Evolutionary conservation across 2,113 vertebrate genomes (phyloP).

Genomic region (Hiodon alosoides): DNA sequence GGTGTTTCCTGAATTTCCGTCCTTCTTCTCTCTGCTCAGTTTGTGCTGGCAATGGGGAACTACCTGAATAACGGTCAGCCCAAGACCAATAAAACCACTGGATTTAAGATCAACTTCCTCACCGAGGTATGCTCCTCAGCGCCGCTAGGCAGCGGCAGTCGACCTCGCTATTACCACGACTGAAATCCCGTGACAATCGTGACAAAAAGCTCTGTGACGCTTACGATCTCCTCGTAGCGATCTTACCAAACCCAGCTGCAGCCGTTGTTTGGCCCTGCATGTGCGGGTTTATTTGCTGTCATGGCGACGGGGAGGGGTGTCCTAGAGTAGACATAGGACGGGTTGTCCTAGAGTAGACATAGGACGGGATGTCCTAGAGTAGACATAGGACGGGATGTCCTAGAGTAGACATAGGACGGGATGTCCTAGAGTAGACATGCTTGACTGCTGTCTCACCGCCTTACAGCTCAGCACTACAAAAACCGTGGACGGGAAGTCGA

Average conservation of each 20-base stretch:
- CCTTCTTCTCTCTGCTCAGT: constrained; percentile 60
- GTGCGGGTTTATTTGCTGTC: too few species aligned
- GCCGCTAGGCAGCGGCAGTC: neutral
- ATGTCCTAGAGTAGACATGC: neutral
- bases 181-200: too few species aligned
- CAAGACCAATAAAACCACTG: constrained; percentile 84
- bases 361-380: too few species aligned
- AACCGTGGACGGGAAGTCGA: constrained; percentile 94
- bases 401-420: neutral
- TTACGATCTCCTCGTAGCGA: too few species aligned
- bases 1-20: neutral
- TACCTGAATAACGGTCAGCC: constrained; percentile 95
- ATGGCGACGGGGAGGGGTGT: too few species aligned
- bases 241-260: too few species aligned
- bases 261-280: too few species aligned
- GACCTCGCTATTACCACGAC: too few species aligned
- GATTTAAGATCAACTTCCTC: constrained; percentile 98
- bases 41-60: constrained; percentile 97
- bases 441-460: constrained; percentile 7
- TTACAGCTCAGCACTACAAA: constrained; percentile 92
- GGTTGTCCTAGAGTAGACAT: too few species aligned
- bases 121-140: constrained; percentile 71
- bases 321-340: too few species aligned
- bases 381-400: too few species aligned
- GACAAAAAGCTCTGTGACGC: too few species aligned